These are phyloP conservation scores for Zoroaster sp. DNA, from an alignment of 53 echinoderm and acorn worm species.

Conservation along the genomic window DNA sequence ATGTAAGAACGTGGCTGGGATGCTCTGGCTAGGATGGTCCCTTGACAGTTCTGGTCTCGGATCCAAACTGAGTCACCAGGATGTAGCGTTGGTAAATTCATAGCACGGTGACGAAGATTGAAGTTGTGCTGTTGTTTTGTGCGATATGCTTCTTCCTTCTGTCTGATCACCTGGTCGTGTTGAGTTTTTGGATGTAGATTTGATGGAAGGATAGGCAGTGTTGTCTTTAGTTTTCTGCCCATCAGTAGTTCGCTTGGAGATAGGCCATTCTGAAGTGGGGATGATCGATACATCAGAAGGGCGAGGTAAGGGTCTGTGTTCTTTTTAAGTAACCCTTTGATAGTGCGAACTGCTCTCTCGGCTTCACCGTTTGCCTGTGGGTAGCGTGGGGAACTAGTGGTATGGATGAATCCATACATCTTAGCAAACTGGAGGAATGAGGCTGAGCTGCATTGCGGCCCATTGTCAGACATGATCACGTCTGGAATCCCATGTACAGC, in stretches of 20 bases:
- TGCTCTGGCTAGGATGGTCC: no score
- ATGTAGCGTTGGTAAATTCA: no score
- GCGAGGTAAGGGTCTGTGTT: not conserved
- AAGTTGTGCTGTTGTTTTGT: no score
- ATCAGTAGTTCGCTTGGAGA: constrained; percentile 45
- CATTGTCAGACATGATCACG: constrained; percentile 47
- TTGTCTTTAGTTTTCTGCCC: constrained; percentile 10
- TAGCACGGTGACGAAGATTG: no score
- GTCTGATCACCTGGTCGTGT: not conserved
- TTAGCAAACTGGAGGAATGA: constrained; percentile 12
- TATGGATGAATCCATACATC: not conserved
- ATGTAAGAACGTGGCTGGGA: no score
- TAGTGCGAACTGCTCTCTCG: constrained; percentile 59
- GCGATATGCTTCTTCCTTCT: no score
- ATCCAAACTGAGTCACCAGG: no score
- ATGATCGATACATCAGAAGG: constrained; percentile 14
- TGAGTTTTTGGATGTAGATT: not conserved
- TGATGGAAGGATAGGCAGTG: constrained; percentile 5
- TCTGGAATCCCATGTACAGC: constrained; percentile 52
- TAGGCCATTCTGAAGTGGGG: constrained; percentile 48
- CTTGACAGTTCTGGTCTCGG: no score
- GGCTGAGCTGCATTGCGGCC: constrained; percentile 31
- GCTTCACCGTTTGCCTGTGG: constrained; percentile 71
- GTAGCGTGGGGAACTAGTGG: constrained; percentile 41
- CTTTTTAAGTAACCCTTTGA: constrained; percentile 18